A percentile compares a stretch with the other conserved stretches of the same genome.
These are phyloP conservation scores for Brachyalestes nurse DNA, from an alignment of 2,797 vertebrate species.

Conservation along the genomic window DNA sequence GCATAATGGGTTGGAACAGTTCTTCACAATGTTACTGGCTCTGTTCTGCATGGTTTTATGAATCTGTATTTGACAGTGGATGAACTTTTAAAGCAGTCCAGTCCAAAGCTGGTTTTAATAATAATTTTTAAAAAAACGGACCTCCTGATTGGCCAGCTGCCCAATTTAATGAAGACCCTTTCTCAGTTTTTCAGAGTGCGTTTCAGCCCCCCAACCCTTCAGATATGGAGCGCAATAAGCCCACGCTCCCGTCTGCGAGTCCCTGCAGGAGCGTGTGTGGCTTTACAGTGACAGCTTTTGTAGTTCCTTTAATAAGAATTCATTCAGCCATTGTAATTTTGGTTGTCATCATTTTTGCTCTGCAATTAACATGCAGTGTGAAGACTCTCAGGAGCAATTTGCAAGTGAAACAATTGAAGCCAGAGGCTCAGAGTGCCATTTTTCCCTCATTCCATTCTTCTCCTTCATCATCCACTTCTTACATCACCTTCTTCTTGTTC, in stretches of 20 bases:
- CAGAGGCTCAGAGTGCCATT: neutral
- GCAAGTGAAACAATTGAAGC: conserved; percentile 12
- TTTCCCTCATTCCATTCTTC: neutral
- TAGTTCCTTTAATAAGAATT: neutral
- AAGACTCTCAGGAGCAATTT: conserved; percentile 8
- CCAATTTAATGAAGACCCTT: neutral
- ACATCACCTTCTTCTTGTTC: too few relatives aligned
- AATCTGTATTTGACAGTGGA: neutral
- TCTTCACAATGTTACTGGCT: too few relatives aligned
- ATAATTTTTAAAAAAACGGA: too few relatives aligned
- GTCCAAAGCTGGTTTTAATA: too few relatives aligned
- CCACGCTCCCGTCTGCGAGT: neutral
- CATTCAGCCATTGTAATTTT: conserved; percentile 16
- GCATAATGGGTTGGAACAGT: too few relatives aligned
- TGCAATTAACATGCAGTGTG: conserved; percentile 15
- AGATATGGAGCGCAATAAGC: neutral
- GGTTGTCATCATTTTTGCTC: conserved; percentile 11
- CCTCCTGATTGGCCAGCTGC: too few relatives aligned
- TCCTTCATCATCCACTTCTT: neutral
- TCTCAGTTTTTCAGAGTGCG: neutral
- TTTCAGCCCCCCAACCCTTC: neutral
- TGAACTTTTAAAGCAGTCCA: too few relatives aligned
- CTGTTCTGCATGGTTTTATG: neutral
- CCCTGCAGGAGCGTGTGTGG: neutral
- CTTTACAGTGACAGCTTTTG: neutral